Percentiles rank a stretch among this genome's conserved stretches.
Conservation (phyloP, 2,113 vertebrate genomes). For the Salvator merianae region DNA sequence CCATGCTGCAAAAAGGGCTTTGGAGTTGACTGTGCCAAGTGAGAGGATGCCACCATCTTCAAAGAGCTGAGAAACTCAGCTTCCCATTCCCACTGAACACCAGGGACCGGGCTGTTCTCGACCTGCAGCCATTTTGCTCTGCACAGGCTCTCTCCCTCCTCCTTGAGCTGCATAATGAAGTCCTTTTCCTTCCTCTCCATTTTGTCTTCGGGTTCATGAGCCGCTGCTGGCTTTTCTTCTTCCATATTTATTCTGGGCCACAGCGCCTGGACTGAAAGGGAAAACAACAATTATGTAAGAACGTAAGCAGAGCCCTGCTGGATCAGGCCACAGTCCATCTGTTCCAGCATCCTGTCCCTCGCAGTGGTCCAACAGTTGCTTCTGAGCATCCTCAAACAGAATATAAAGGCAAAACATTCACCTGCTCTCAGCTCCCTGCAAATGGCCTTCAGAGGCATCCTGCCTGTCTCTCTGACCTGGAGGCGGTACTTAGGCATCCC, state of each 20-base stretch:
- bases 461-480: too few species aligned
- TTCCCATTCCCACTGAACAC: not conserved
- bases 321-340: too few species aligned
- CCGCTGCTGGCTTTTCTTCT: not conserved
- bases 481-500: too few species aligned
- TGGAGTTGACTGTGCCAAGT: not conserved
- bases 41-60: not conserved
- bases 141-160: not conserved
- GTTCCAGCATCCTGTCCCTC: too few species aligned
- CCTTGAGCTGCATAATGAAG: accelerated
- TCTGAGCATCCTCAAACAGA: too few species aligned
- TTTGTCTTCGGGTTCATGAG: not conserved
- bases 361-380: too few species aligned
- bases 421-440: too few species aligned
- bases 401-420: too few species aligned
- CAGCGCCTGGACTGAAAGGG: not conserved
- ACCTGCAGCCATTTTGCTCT: accelerated
- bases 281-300: not conserved
- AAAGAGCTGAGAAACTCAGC: not conserved
- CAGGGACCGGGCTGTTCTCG: too few species aligned
- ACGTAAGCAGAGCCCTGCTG: too few species aligned
- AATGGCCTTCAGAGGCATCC: too few species aligned
- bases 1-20: not conserved
- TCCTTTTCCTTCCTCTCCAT: not conserved
- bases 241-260: not conserved